Evolutionary conservation across 2,888 invertebrate genomes (phyloP).

Genomic region (Lissocephala sabroskyi): DNA sequence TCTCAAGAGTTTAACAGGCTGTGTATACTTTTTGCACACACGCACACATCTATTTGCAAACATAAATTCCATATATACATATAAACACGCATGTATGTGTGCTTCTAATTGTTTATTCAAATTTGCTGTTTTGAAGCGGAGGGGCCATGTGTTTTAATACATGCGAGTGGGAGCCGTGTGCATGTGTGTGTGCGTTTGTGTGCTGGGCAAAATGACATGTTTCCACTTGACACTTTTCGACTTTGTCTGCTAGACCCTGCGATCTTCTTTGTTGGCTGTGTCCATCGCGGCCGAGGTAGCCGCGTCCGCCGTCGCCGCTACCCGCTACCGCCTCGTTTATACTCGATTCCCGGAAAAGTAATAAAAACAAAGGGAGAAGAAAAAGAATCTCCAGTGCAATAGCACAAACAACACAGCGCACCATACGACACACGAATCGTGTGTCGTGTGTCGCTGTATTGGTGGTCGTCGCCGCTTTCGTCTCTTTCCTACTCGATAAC

Average conservation of each 20-base stretch:
- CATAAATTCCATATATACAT: conserved; percentile 2
- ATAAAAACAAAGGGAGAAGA: conserved; percentile 62
- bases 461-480: too few species aligned
- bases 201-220: conserved; percentile 31
- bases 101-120: background rate
- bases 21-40: too few species aligned
- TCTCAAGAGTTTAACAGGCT: too few species aligned
- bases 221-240: conserved; percentile 26
- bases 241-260: conserved; percentile 16
- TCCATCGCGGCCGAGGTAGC: conserved; percentile 29
- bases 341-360: conserved; percentile 55
- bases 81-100: background rate
- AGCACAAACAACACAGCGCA: conserved; percentile 33
- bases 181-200: conserved; percentile 7
- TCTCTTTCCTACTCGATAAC: too few species aligned
- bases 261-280: conserved; percentile 36
- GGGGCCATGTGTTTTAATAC: too few species aligned
- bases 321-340: conserved; percentile 29
- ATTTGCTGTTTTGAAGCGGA: background rate
- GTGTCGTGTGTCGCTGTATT: too few species aligned
- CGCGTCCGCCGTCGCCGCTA: conserved; percentile 14
- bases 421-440: too few species aligned
- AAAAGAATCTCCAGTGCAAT: conserved; percentile 61
- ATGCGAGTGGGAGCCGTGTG: conserved; percentile 1
- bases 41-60: conserved; percentile 7